Evolutionary conservation across 2,888 invertebrate species (phyloP).

Genomic region (Unio pictorum): DNA sequence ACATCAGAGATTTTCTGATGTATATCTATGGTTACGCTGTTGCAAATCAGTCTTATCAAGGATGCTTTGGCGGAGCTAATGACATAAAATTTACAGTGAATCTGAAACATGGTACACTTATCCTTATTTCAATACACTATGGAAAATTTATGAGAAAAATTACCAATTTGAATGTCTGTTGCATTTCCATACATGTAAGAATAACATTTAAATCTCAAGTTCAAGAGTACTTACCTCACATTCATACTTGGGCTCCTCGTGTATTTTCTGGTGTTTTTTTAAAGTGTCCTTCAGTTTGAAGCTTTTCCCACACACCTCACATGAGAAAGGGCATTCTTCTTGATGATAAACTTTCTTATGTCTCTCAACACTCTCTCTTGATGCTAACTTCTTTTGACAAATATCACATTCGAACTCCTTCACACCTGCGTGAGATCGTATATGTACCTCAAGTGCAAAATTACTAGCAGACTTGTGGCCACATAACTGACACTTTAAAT

Average conservation of each 20-base stretch:
- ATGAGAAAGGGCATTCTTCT: slow-evolving; percentile 19
- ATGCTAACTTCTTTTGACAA: slow-evolving; percentile 23
- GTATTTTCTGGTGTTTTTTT: slow-evolving; percentile 25
- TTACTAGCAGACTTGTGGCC: slow-evolving; percentile 10
- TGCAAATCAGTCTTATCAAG: too few species aligned
- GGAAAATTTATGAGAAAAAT: too few species aligned
- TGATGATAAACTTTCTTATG: slow-evolving; percentile 20
- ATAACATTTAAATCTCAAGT: background rate
- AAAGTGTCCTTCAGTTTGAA: slow-evolving; percentile 31
- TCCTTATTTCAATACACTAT: too few species aligned
- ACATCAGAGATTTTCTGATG: too few species aligned
- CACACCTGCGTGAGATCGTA: slow-evolving; percentile 21
- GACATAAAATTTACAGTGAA: too few species aligned
- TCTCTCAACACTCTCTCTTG: slow-evolving; percentile 23
- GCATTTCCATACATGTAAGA: too few species aligned
- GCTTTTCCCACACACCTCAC: slow-evolving; percentile 15
- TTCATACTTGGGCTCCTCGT: slow-evolving; percentile 22
- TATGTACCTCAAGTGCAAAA: slow-evolving; percentile 16
- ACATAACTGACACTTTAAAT: slow-evolving; percentile 24
- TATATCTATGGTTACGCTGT: too few species aligned
- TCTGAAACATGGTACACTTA: too few species aligned
- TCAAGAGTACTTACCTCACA: slow-evolving; percentile 22
- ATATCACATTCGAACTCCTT: slow-evolving; percentile 13
- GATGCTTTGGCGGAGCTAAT: too few species aligned
- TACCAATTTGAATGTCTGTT: too few species aligned